Evolutionary conservation across 2,113 vertebrate genomes (phyloP).

Genomic region (Anguilla rostrata): DNA sequence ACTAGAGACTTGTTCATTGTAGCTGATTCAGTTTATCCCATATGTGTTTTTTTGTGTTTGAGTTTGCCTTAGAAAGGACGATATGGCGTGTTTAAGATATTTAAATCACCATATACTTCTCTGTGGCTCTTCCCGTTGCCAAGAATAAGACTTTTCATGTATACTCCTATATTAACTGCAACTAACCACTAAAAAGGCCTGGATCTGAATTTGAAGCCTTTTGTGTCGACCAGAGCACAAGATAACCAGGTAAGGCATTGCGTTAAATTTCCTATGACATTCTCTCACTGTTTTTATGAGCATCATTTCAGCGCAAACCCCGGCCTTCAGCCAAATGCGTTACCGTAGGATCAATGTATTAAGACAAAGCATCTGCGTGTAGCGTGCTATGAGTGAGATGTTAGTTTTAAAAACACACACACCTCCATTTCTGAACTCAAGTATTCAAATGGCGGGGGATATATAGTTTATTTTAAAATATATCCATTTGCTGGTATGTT

Average conservation of each 20-base stretch:
- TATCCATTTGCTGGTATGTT: too few relatives aligned
- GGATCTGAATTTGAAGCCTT: slow-evolving; percentile 27
- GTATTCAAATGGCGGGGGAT: background rate
- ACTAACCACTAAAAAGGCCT: slow-evolving; percentile 25
- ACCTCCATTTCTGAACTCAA: background rate
- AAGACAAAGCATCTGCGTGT: background rate
- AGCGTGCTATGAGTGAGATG: background rate
- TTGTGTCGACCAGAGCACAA: slow-evolving; percentile 9
- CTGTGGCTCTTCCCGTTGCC: background rate
- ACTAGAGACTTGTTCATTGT: background rate
- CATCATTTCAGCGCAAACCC: background rate
- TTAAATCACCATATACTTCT: background rate
- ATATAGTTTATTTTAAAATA: background rate
- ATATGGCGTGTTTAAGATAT: background rate
- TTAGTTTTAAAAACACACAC: background rate
- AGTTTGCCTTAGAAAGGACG: background rate
- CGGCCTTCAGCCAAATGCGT: background rate
- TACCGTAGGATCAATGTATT: background rate
- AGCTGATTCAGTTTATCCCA: background rate
- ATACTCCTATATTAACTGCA: background rate
- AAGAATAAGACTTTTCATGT: background rate
- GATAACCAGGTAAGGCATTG: slow-evolving; percentile 24
- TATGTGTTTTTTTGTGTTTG: background rate
- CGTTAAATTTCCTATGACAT: slow-evolving; percentile 8
- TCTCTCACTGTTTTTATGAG: background rate